Base-by-base conservation (phyloP, 2,113 vertebrate species). In the Suncus etruscus region DNA sequence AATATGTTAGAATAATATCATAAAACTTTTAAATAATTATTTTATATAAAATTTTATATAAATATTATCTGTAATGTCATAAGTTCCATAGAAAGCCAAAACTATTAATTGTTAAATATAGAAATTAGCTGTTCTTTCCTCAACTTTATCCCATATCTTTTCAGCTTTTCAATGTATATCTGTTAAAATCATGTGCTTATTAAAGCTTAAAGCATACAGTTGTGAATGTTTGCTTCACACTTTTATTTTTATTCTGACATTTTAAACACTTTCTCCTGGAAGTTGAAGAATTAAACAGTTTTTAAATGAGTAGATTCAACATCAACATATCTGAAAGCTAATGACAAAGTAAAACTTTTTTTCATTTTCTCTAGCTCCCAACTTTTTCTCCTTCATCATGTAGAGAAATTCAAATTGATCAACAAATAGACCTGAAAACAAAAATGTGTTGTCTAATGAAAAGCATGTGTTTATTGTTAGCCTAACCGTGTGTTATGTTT, bases 231-330 rank as follows among this genome's bases (percentile, higher is more conserved):
- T 78, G 89, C 86, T 96, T 95, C 93, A 92, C 93, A 92, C 84
- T 84, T 94, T 89, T 94, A 95, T 96, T 95, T 96, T 95, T 94
- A 89, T 93, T 91, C 87, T 95, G 78, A 87, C 58, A 91, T 89
- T 87, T 73, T 91, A 94, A 94, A 94, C 87, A 93, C 84, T 91
- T 86, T 89, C n/a, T 16, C 76, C n/a, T 82, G 87, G 85, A 94
- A 94, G 50, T 87, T 83, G 74, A 82, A 81, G 70, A 87, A 92
- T 72, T 66, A 83, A 83, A 84, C 66, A 84, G 48, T 32, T 32
- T 81, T 73, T 12, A 54, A 86, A 88, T 25, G 73, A 85, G 58
- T 95, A 65, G 61, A 72, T 22, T 3, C 3, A 89, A 87, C 92
- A 81, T 84, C 94, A 75, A 20, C 9, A 32, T 79, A 45, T 82